Base-by-base conservation (phyloP, 2,113 vertebrate species). In the Indri indri region DNA sequence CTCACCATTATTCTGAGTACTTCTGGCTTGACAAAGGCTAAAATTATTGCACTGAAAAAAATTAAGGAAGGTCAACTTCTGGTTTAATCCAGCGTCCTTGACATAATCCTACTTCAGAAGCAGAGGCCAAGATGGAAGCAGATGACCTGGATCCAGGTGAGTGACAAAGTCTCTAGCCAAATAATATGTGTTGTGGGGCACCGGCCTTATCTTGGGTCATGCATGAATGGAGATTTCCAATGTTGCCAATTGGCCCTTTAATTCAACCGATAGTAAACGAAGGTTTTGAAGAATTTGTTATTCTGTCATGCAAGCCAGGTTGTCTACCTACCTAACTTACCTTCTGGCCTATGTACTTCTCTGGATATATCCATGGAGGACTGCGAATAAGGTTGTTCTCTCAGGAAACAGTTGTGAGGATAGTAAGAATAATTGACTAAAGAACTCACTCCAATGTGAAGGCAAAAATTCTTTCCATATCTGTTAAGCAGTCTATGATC, bases 171-270 rank as follows among this genome's bases (percentile, higher is more conserved):
- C 40, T 52, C 6, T 7, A 34, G 42, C 6, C 52, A 25, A 63
- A 40, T 16, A 18, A 3, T 22, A 9, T 5, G 1, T 40, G 37
- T 7, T 8, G 2, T 6, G 3, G 8, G 23, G 27, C 7, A 22
- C 25, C 50, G 17, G 32, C 12, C 50, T 34, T 5, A 2, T 32
- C 18, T 5, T 8, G 8, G 23, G 23, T 81, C 54, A 14, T 11
- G 14, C 8, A 7, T 18, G 77, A 18, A 66, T 23, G 16, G 37
- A 40, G 7, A 17, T 12, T 8, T 8, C 20, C 5, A 23, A 23
- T 13, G 22, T 52, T 30, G 23, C 50, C n/a, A 71, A 0, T 0
- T n/a, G 22, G 16, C 1, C 12, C 8, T 59, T 47, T 34, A 18
- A n/a, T 6, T 85, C 47, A 34, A 50, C 20, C 32, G 12, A 5